Evolutionary conservation across 2,113 vertebrate genomes (phyloP), one percentile per base, ranked within the genome.

Genomic region (Prolemur simus): DNA sequence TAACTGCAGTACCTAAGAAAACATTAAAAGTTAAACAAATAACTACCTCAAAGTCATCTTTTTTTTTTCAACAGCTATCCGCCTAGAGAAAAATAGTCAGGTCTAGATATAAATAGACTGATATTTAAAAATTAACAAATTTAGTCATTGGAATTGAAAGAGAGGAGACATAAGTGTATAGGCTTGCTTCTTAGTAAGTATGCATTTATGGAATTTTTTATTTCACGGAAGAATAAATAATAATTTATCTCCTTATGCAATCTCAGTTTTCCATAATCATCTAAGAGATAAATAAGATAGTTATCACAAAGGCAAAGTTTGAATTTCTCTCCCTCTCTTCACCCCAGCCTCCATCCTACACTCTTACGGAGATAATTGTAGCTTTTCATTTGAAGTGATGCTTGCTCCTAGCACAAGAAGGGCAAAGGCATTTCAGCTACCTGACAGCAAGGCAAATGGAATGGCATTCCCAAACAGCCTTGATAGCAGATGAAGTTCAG

Each of bases 311-410:
- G 73, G 56, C 23, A 8, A 23, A 45, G 2, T 8, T 1, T 14
- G 73, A 39, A 32, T 49, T 18, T 78, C 69, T 80, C 32, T 25
- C 21, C 27, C 21, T 52, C 8, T 54, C 12, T 9, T 58, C 54
- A 2, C 23, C 14, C 3, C 77, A 14, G 15, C 7, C 45, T 3
- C 71, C 23, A 10, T 9, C 6, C 39, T 25, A 5, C 18, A 29
- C 29, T 3, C 10, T 1, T 23, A 3, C 0, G 5, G 63, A 8
- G 14, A 3, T 63, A 7, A 69, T 0, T 23, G 76, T 4, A 52
- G 32, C 5, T 37, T 39, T 71, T 47, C 47, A 23, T 29, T 14
- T 23, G 17, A 13, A 80, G 58, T 1, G 3, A 47, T 1, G 29
- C 63, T 34, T 10, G 4, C n/a, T n/a, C 3, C 64, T 6, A 18